A percentile compares a stretch with the other conserved stretches of the same genome.
These are phyloP conservation scores for Rhadinocentrus ornatus DNA, from an alignment of 2,797 vertebrate species.

Conservation along the genomic window DNA sequence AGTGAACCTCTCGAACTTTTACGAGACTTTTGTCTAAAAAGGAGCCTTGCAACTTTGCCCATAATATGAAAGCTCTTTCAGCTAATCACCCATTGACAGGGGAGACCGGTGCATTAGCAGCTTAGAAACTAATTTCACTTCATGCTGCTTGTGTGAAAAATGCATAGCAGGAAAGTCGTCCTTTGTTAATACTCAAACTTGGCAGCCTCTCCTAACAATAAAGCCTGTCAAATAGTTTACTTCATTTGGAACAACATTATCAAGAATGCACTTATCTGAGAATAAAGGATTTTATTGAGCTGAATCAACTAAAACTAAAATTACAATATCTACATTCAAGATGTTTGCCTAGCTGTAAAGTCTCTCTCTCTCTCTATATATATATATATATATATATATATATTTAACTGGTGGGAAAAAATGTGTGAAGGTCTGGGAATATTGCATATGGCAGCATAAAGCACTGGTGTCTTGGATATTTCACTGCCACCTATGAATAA, in stretches of 20 bases:
- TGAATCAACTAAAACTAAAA: background rate
- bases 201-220: slow-evolving; percentile 52
- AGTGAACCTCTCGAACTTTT: slow-evolving; percentile 84
- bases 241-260: slow-evolving; percentile 42
- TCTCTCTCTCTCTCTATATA: too few relatives aligned
- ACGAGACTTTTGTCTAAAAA: slow-evolving; percentile 75
- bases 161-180: slow-evolving; percentile 48
- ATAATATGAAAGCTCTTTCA: slow-evolving; percentile 74
- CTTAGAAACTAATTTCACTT: slow-evolving; percentile 72
- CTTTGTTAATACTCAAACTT: slow-evolving; percentile 53
- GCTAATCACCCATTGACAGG: slow-evolving; percentile 75
- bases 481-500: background rate
- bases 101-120: slow-evolving; percentile 65
- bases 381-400: too few relatives aligned
- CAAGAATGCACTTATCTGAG: slow-evolving; percentile 21
- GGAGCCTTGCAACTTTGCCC: slow-evolving; percentile 74
- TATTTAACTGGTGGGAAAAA: background rate
- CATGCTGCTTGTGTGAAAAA: slow-evolving; percentile 63
- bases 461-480: background rate
- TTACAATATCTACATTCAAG: too few relatives aligned
- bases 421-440: background rate
- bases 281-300: slow-evolving; percentile 22
- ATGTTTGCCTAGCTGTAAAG: background rate
- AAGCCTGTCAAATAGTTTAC: slow-evolving; percentile 60
- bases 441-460: too few relatives aligned